Conservation (phyloP, 2,888 invertebrate species). For the Drosophila phalerata region DNA sequence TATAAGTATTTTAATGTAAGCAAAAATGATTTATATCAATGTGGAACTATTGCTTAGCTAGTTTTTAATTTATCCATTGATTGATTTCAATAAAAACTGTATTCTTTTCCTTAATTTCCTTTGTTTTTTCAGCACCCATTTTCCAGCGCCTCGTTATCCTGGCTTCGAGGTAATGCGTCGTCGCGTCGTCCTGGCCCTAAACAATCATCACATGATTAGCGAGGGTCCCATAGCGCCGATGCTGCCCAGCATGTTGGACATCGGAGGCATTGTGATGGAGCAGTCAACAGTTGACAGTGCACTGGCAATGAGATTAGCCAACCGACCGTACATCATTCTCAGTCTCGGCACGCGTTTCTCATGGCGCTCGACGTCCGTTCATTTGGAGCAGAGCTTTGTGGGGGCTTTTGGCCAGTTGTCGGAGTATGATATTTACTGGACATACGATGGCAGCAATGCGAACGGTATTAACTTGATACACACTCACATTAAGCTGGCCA, state of each 20-base stretch:
- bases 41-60: too few relatives aligned
- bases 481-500: slow-evolving; percentile 82
- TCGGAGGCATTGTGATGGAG: slow-evolving; percentile 80
- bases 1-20: too few relatives aligned
- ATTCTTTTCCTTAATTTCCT: neutral
- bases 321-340: slow-evolving; percentile 60
- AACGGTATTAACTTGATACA: slow-evolving; percentile 19
- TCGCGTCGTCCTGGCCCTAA: slow-evolving; percentile 75
- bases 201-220: slow-evolving; percentile 80
- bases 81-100: neutral
- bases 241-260: slow-evolving; percentile 78
- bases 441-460: slow-evolving; percentile 63
- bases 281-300: slow-evolving; percentile 40
- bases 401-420: slow-evolving; percentile 45
- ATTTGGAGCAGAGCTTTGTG: slow-evolving; percentile 39
- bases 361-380: slow-evolving; percentile 46
- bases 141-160: slow-evolving; percentile 71
- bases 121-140: slow-evolving; percentile 58
- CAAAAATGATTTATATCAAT: too few relatives aligned
- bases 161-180: slow-evolving; percentile 62
- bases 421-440: slow-evolving; percentile 69
- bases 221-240: slow-evolving; percentile 78
- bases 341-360: slow-evolving; percentile 72
- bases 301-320: slow-evolving; percentile 17
- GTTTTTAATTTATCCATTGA: too few relatives aligned